Evolutionary conservation across 2,888 invertebrate genomes (phyloP), one percentile per base, ranked within the genome.

Genomic region (Lepidocyrtinus sp.): DNA sequence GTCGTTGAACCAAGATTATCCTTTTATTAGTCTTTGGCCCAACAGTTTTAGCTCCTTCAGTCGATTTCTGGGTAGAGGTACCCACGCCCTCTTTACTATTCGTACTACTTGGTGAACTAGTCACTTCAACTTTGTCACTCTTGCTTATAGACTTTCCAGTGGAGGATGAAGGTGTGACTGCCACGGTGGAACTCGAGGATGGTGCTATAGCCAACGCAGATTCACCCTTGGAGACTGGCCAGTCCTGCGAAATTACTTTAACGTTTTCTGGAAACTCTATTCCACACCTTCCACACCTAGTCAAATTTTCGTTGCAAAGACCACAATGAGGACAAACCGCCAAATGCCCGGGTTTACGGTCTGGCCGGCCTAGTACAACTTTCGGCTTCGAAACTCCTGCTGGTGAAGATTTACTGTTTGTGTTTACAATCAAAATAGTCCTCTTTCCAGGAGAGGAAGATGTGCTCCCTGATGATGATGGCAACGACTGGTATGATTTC

Each of bases 301-400:
- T 19, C 36, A 85, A 71, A 46, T 81, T 81, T 59, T 21, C 3
- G 65, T 71, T 80, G 1, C 65, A 62, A 9, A 73, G 36, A 2
- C 84, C 85, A 74, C 85, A 85, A 73, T 82, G 76, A 0, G 75
- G 75, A 70, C 85, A 85, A 24, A 83, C 45, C 5, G 70, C 80
- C n/a, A 79, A 15, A 17, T 61, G 62, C 1, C 83, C 82, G 17
- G 71, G 64, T 62, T 68, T 67, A 15, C 9, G 24, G 12, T 17
- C n/a, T 1, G 26, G 55, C n/a, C n/a, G n/a, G n/a, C n/a, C n/a
- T n/a, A n/a, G n/a, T n/a, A n/a, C n/a, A n/a, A n/a, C n/a, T n/a
- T n/a, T n/a, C n/a, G n/a, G n/a, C n/a, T n/a, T n/a, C n/a, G n/a
- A n/a, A n/a, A n/a, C n/a, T n/a, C n/a, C n/a, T n/a, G n/a, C n/a